Percentiles rank a stretch among this genome's conserved stretches.
Evolutionary conservation across 2,888 invertebrate species (phyloP).

Genomic region (Tetragonisca angustula): DNA sequence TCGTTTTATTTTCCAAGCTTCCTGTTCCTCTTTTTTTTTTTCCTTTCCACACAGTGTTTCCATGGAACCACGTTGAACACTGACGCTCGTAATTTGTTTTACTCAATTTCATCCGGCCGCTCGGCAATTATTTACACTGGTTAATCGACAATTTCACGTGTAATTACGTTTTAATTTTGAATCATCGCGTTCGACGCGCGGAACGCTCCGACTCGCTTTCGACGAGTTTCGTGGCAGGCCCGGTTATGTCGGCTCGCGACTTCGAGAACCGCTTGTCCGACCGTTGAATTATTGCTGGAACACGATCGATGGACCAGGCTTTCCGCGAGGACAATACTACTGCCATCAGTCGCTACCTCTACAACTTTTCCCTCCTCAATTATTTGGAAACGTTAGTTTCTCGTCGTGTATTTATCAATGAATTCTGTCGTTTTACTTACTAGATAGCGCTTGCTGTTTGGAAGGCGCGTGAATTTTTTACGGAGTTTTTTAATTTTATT

Average conservation of each 20-base stretch:
- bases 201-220: neutral
- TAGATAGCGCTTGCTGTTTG: too few species aligned
- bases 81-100: conserved; percentile 41
- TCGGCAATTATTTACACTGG: conserved; percentile 54
- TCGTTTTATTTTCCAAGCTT: neutral
- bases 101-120: conserved; percentile 41
- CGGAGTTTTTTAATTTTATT: too few species aligned
- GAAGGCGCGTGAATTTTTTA: too few species aligned
- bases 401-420: neutral
- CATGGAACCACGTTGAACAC: neutral
- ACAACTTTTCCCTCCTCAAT: neutral
- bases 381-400: neutral
- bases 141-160: conserved; percentile 58
- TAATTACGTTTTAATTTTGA: conserved; percentile 51
- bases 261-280: neutral
- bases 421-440: too few species aligned
- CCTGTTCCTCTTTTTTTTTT: neutral
- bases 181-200: conserved; percentile 21
- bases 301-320: neutral
- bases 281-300: neutral
- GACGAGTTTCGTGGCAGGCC: neutral
- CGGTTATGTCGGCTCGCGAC: neutral
- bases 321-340: neutral
- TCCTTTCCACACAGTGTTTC: too few species aligned
- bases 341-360: neutral